Evolutionary conservation across 2,888 invertebrate genomes (phyloP).

Genomic region (Crematogaster levior): DNA sequence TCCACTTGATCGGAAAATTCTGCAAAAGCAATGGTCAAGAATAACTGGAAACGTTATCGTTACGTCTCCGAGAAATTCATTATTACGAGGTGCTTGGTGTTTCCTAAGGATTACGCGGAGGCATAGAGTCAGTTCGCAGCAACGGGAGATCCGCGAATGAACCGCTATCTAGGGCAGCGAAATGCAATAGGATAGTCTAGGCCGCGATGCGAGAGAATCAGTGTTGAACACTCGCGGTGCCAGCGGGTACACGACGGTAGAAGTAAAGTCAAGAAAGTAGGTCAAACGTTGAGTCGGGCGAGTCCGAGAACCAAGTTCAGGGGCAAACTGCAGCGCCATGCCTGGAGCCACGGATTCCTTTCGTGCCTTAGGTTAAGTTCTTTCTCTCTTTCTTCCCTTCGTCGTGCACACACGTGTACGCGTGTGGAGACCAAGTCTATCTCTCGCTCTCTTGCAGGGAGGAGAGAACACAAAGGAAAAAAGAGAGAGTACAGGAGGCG

Average conservation of each 20-base stretch:
- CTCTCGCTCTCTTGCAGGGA: constrained; percentile 51
- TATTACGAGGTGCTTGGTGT: background rate
- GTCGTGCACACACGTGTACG: background rate
- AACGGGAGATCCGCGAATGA: background rate
- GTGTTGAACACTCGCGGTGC: constrained; percentile 22
- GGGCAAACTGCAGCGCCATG: constrained; percentile 80
- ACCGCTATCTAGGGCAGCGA: constrained; percentile 59
- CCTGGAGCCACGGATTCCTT: constrained; percentile 66
- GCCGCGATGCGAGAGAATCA: constrained; percentile 60
- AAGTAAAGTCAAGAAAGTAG: constrained; percentile 78
- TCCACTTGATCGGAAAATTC: constrained; percentile 64
- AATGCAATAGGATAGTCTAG: constrained; percentile 58
- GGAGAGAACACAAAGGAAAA: constrained; percentile 44
- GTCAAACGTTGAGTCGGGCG: constrained; percentile 80
- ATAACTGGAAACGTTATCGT: constrained; percentile 62
- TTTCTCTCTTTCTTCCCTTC: constrained; percentile 43
- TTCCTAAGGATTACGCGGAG: background rate
- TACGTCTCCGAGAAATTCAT: constrained; percentile 9
- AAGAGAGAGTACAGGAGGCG: constrained; percentile 62
- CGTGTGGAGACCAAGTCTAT: constrained; percentile 38
- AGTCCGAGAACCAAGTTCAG: constrained; percentile 84
- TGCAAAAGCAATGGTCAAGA: constrained; percentile 63
- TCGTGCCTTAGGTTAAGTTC: constrained; percentile 77
- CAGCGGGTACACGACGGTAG: constrained; percentile 60
- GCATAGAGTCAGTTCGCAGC: background rate